Conservation (phyloP, 2,888 invertebrate species). For the Rotaria socialis region DNA sequence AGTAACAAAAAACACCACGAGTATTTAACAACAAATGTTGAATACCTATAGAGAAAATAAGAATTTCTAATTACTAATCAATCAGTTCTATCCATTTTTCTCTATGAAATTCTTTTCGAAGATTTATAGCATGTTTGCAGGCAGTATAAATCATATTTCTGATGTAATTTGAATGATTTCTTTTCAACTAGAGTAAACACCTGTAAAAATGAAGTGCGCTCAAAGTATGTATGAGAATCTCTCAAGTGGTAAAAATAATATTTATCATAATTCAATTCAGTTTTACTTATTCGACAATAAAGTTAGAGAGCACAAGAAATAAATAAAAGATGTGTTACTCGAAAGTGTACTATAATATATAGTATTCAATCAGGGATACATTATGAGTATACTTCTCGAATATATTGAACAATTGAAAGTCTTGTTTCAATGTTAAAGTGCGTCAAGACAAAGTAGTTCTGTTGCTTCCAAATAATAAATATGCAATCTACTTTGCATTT, state of each 20-base stretch:
- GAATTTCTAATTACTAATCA: background rate
- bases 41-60: conserved; percentile 4
- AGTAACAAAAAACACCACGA: conserved; percentile 31
- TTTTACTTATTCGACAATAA: background rate
- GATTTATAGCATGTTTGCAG: background rate
- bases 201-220: background rate
- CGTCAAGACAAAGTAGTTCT: too few relatives aligned
- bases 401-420: too few relatives aligned
- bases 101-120: background rate
- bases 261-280: background rate
- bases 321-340: background rate
- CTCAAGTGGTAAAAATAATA: background rate
- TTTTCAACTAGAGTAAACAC: background rate
- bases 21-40: conserved; percentile 40
- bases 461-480: too few relatives aligned
- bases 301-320: background rate
- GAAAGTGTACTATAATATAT: background rate
- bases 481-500: too few relatives aligned
- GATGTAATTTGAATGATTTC: background rate
- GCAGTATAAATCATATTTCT: background rate
- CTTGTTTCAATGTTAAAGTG: too few relatives aligned
- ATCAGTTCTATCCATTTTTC: background rate
- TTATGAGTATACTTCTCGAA: too few relatives aligned
- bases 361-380: background rate
- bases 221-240: background rate